Percentiles rank a stretch among this genome's conserved stretches.
phyloP scores from a whole-genome alignment of 2,113 vertebrate species.

The Micromys minutus region DNA sequence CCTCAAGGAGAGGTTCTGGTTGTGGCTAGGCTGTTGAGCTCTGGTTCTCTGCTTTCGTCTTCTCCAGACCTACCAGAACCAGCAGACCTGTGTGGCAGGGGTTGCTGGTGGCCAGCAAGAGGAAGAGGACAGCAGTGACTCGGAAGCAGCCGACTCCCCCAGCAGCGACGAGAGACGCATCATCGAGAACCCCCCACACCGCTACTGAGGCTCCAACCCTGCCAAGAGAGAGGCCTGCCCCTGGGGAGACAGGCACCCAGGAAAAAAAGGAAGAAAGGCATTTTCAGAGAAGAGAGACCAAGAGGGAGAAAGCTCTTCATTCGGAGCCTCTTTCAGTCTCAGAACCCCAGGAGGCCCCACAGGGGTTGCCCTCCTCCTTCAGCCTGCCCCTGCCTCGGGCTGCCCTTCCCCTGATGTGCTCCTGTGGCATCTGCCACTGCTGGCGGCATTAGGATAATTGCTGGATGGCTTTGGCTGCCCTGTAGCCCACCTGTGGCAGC shows the following conservation, averaged over 20 bases:
- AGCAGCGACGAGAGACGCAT: conserved; percentile 92
- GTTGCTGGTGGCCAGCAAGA: conserved; percentile 79
- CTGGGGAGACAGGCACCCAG: conserved; percentile 11
- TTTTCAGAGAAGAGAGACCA: neutral
- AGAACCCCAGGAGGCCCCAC: neutral
- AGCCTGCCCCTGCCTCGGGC: neutral
- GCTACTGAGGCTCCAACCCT: conserved; percentile 86
- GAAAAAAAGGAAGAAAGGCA: conserved; percentile 15
- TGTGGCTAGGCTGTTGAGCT: neutral
- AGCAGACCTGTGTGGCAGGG: conserved; percentile 79
- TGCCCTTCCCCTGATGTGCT: neutral
- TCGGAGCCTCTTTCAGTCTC: neutral
- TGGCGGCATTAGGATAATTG: neutral
- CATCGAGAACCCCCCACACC: conserved; percentile 88
- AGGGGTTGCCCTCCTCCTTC: neutral
- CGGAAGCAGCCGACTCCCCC: conserved; percentile 87
- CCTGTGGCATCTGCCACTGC: neutral
- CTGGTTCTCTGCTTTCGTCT: accelerated
- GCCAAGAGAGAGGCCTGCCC: neutral
- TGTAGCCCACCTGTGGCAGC: neutral
- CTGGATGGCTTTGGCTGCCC: neutral
- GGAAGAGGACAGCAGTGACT: conserved; percentile 91
- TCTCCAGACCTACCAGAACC: conserved; percentile 86
- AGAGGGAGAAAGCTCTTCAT: neutral
- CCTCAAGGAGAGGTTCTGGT: neutral